Conservation (phyloP, 2,113 vertebrate species). For the Gopherus flavomarginatus region DNA sequence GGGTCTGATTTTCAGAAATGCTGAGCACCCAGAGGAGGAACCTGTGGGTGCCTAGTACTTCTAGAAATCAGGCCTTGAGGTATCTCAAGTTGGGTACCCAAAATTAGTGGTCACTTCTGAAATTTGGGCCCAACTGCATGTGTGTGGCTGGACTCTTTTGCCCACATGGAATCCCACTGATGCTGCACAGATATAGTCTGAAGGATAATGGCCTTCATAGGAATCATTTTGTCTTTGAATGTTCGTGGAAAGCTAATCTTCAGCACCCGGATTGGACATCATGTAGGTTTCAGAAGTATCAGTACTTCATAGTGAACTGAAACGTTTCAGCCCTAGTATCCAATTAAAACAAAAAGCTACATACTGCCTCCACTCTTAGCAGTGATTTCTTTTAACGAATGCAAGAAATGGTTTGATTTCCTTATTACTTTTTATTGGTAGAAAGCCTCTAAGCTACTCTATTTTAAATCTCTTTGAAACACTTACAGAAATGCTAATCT, state of each 20-base stretch:
- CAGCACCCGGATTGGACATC: accelerated
- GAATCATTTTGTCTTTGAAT: background rate
- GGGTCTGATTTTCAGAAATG: background rate
- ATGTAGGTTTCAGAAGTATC: background rate
- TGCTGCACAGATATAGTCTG: background rate
- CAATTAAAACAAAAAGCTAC: background rate
- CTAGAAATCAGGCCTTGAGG: background rate
- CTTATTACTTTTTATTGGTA: background rate
- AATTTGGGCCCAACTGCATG: background rate
- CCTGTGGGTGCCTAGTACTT: background rate
- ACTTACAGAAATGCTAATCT: background rate
- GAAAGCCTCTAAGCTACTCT: background rate
- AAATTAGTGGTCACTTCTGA: background rate
- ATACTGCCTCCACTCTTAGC: accelerated
- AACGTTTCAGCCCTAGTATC: background rate
- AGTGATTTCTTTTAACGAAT: background rate
- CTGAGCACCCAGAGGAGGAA: background rate
- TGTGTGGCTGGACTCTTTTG: background rate
- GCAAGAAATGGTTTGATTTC: background rate
- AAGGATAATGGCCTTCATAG: background rate
- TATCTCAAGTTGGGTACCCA: background rate
- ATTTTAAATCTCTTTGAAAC: background rate
- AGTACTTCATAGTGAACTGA: background rate
- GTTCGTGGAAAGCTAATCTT: background rate
- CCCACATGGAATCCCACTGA: conserved; percentile 54